Conservation (phyloP, 2,888 invertebrate species). For the Cancer borealis region DNA sequence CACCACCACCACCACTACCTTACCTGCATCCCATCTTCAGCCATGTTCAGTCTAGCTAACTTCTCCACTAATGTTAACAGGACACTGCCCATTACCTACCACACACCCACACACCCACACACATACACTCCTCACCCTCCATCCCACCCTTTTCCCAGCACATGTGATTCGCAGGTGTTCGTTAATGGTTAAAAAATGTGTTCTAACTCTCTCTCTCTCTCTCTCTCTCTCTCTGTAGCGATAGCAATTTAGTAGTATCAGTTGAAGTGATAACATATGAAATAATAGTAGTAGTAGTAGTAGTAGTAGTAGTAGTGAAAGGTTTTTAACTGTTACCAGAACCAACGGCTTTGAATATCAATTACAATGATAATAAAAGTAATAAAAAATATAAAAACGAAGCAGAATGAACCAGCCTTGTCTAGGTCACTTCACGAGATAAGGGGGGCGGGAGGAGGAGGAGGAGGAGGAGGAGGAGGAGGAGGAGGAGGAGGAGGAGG, state of each 20-base stretch:
- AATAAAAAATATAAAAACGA: too few species aligned
- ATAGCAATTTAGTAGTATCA: background rate
- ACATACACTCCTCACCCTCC: background rate
- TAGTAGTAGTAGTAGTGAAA: background rate
- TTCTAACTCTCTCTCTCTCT: background rate
- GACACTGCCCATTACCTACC: background rate
- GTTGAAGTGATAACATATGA: background rate
- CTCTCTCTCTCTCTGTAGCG: background rate
- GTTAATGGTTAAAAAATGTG: background rate
- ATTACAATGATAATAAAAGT: too few species aligned
- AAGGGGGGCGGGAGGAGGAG: background rate
- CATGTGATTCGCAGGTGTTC: conserved; percentile 17
- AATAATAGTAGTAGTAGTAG: background rate
- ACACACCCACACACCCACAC: too few species aligned
- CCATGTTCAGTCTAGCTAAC: background rate
- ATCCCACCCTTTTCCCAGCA: background rate
- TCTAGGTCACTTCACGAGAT: background rate
- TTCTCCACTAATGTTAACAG: background rate
- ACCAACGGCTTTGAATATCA: too few species aligned
- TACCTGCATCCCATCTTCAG: background rate
- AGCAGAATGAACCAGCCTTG: too few species aligned
- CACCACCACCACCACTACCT: conserved; percentile 8
- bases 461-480: background rate
- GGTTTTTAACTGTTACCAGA: too few species aligned
- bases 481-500: background rate